These are phyloP conservation scores for Platerodrilus igneus DNA, from an alignment of 2,888 invertebrate species.

Conservation along the genomic window DNA sequence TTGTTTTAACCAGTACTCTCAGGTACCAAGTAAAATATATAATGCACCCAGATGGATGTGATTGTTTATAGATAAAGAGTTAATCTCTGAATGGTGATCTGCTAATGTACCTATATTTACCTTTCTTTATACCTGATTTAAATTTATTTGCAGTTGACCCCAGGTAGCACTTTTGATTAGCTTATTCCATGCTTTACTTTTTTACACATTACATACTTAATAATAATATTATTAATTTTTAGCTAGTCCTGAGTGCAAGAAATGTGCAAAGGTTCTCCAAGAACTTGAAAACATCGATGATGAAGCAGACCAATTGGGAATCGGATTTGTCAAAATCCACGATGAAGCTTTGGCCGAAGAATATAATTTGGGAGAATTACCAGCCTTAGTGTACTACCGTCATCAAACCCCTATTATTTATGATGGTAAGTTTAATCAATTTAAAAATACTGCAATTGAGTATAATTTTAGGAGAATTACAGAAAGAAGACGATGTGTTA, in stretches of 20 bases:
- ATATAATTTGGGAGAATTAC: constrained; percentile 84
- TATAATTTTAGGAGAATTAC: constrained; percentile 76
- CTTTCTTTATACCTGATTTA: too few relatives aligned
- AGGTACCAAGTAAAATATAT: too few relatives aligned
- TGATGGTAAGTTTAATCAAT: constrained; percentile 79
- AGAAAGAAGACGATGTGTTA: constrained; percentile 85
- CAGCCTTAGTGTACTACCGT: constrained; percentile 87
- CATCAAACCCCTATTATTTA: constrained; percentile 93
- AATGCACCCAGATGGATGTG: too few relatives aligned
- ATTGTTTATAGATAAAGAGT: too few relatives aligned
- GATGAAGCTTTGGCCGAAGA: constrained; percentile 88
- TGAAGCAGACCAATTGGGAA: constrained; percentile 89
- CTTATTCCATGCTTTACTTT: too few relatives aligned
- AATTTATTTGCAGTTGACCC: too few relatives aligned
- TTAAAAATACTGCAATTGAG: constrained; percentile 1
- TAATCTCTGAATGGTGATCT: too few relatives aligned
- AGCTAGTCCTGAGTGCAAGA: constrained; percentile 92
- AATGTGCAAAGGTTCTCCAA: constrained; percentile 83
- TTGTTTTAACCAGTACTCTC: too few relatives aligned
- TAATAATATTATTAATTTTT: constrained; percentile 28
- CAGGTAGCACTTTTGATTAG: too few relatives aligned
- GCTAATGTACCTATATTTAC: too few relatives aligned
- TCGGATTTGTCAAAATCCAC: constrained; percentile 91
- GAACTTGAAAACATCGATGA: constrained; percentile 93
- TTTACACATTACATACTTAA: too few relatives aligned